Base-by-base conservation (phyloP, 2,888 invertebrate genomes). In the Bimastos eiseni region DNA sequence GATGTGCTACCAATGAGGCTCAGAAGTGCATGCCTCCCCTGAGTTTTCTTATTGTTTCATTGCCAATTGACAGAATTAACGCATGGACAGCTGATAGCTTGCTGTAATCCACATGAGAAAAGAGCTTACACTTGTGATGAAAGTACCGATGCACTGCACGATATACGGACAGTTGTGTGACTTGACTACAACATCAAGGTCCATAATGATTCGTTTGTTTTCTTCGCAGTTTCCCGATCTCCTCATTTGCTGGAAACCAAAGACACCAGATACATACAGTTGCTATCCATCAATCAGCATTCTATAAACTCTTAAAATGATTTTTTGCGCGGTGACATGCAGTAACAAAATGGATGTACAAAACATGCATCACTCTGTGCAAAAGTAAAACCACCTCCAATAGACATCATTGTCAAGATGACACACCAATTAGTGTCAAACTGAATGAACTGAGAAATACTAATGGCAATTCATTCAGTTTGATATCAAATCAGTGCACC, bases 181-280 rank as follows among this genome's bases (percentile, higher is more conserved):
- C 93, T 98, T 97, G n/a, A 98, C 96, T 91, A 99, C 98, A 89
- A 99, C 99, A 95, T 99, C 98, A 92, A 99, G 96, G 95, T 99
- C 99, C 98, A 99, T 99, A 90, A 99, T 97, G 93, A 99, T 99
- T 92, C 99, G 96, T 95, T 99, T 99, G 93, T 98, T 99, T 95
- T 99, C 99, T 95, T 99, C 99, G 0, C 97, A 97, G 95, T 99
- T 99, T 34, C 98, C 98, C 0, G 99, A 98, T 89, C 99, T 97
- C 92, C 99, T 96, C 99, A 99, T 99, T 94, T 95, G 95, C 95
- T 95, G 93, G 91, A 93, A 93, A 88, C 30, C 4, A 89, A 44
- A 90, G 88, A 86, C 49, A 30, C 34, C n/a, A 33, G 8, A 86
- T 90, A 89, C 88, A 84, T 11, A 91, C 83, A 55, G 44, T 70